Percentiles rank a stretch among this genome's conserved stretches.
These are phyloP conservation scores for Rhynchophorus ferrugineus DNA, from an alignment of 1,140 invertebrate genomes.

Conservation along the genomic window DNA sequence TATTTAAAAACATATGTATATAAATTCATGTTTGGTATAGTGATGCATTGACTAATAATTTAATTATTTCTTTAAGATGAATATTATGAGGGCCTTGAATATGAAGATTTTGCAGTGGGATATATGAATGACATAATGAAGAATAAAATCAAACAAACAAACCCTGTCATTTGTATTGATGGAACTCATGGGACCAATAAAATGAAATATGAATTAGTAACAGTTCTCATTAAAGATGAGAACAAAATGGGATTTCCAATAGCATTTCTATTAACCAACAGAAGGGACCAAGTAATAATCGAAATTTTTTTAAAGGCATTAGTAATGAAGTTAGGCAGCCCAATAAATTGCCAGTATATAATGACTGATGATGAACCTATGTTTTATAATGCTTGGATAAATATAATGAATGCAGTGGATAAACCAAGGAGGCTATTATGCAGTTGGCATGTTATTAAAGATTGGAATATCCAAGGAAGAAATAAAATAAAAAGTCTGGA, in stretches of 20 bases:
- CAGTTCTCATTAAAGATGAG: constrained; percentile 20
- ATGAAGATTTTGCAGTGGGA: constrained; percentile 15
- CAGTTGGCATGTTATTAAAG: constrained; percentile 21
- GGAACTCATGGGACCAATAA: constrained; percentile 20
- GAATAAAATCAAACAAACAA: constrained; percentile 12
- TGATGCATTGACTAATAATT: too few relatives aligned
- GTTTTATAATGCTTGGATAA: constrained; percentile 21
- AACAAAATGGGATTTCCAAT: constrained; percentile 16
- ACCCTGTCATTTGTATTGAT: constrained; percentile 24
- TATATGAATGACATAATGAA: constrained; percentile 22
- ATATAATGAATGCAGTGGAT: constrained; percentile 14
- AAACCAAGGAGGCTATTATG: constrained; percentile 21
- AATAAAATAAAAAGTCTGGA: constrained; percentile 3
- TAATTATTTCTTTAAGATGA: too few relatives aligned
- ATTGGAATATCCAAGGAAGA: constrained; percentile 20
- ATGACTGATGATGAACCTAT: constrained; percentile 22
- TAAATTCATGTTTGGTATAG: too few relatives aligned
- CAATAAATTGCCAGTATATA: constrained; percentile 3
- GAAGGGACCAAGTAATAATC: constrained; percentile 15
- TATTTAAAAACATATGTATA: too few relatives aligned
- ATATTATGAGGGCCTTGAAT: too few relatives aligned
- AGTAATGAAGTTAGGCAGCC: background rate
- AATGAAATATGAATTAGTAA: constrained; percentile 19
- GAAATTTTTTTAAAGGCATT: constrained; percentile 14
- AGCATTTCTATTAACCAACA: constrained; percentile 17